A percentile compares a stretch with the other conserved stretches of the same genome.
Evolutionary conservation across 2,113 vertebrate genomes (phyloP).

Genomic region (Sinocyclocheilus grahami): DNA sequence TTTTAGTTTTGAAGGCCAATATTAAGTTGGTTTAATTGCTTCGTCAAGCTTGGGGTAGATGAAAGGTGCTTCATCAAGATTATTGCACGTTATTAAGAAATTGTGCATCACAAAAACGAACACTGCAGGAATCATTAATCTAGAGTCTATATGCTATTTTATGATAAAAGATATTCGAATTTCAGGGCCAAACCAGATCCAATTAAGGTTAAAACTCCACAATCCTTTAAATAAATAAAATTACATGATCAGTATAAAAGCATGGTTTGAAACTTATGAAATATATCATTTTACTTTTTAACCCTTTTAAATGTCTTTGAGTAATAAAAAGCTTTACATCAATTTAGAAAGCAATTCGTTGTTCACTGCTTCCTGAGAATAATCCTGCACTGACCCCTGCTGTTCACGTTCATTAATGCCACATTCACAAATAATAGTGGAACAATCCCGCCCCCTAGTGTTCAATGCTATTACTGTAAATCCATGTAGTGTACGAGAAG

Average conservation of each 20-base stretch:
- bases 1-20: background rate
- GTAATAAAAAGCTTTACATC: too few relatives aligned
- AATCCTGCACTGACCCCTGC: background rate
- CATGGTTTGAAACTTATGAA: background rate
- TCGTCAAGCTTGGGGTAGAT: background rate
- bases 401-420: background rate
- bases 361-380: background rate
- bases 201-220: background rate
- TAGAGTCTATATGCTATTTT: too few relatives aligned
- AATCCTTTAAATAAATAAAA: background rate
- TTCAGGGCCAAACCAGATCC: background rate
- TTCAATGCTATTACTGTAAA: slow-evolving; percentile 17
- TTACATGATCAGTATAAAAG: background rate
- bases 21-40: background rate
- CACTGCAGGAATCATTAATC: too few relatives aligned
- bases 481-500: too few relatives aligned
- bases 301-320: too few relatives aligned
- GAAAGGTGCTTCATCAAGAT: background rate
- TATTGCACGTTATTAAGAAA: background rate
- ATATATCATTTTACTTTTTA: too few relatives aligned
- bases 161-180: background rate
- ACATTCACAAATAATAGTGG: slow-evolving; percentile 7
- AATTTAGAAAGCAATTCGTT: too few relatives aligned
- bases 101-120: background rate
- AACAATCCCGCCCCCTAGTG: slow-evolving; percentile 61